phyloP scores from a whole-genome alignment of 2,888 invertebrate species.

The Seladonia tumulorum region DNA sequence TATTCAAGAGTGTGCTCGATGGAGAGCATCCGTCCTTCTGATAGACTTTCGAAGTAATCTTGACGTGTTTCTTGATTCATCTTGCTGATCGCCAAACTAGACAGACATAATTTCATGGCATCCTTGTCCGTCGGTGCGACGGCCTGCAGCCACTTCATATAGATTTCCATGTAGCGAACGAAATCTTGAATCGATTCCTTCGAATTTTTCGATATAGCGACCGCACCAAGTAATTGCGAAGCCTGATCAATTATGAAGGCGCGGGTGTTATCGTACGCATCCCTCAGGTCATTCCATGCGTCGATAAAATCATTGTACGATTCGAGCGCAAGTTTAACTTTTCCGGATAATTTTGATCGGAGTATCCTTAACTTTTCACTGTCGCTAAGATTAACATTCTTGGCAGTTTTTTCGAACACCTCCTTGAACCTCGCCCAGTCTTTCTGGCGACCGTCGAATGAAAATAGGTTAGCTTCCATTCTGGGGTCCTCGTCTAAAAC shows the following conservation, averaged over 20 bases:
- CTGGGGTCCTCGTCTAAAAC: no score
- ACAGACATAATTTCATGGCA: not conserved
- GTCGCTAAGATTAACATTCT: rapidly evolving
- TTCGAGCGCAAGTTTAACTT: not conserved
- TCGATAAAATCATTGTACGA: rapidly evolving
- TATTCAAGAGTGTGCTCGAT: not conserved
- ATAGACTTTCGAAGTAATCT: no score
- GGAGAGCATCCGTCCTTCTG: no score
- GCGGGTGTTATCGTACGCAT: not conserved
- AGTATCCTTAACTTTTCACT: not conserved
- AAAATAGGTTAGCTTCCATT: no score
- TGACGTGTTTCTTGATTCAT: not conserved
- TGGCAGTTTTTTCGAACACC: not conserved
- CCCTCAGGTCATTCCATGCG: rapidly evolving
- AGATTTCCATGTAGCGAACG: rapidly evolving
- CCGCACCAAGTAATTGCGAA: rapidly evolving
- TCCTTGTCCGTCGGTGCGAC: rapidly evolving
- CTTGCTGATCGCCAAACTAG: rapidly evolving
- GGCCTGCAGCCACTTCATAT: not conserved
- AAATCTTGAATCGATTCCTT: not conserved
- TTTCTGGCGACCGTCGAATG: not conserved
- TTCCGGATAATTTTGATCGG: not conserved
- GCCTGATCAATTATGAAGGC: rapidly evolving
- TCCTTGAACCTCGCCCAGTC: not conserved
- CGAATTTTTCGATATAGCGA: not conserved